A percentile compares a stretch with the other conserved stretches of the same genome.
These are phyloP conservation scores for Selene dorsalis DNA, from an alignment of 2,797 vertebrate genomes.

Conservation along the genomic window DNA sequence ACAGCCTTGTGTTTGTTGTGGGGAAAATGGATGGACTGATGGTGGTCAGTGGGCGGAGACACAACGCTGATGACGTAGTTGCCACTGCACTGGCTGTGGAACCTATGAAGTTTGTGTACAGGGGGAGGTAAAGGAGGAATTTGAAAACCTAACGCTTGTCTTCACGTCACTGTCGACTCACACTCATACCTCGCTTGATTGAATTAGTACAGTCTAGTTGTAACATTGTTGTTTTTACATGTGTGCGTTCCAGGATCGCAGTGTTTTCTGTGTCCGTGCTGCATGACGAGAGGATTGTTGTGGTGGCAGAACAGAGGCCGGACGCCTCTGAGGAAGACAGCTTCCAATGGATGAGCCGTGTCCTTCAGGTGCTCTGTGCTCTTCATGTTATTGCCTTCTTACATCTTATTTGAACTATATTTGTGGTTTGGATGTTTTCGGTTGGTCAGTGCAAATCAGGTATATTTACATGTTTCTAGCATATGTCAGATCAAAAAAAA, in stretches of 20 bases:
- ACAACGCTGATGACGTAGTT: constrained; percentile 94
- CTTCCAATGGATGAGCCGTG: constrained; percentile 99
- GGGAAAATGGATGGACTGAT: constrained; percentile 96
- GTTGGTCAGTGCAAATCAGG: background rate
- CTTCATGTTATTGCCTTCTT: background rate
- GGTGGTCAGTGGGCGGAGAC: constrained; percentile 91
- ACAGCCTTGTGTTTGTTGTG: constrained; percentile 92
- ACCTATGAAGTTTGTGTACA: constrained; percentile 99
- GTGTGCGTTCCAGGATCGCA: constrained; percentile 88
- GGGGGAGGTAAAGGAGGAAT: constrained; percentile 88
- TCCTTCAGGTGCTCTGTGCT: constrained; percentile 87
- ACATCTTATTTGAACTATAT: background rate
- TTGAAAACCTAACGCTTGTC: background rate
- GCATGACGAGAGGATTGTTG: constrained; percentile 94
- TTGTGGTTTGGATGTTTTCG: background rate
- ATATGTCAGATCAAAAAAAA: background rate
- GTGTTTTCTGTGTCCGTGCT: constrained; percentile 96
- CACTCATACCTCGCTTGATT: background rate
- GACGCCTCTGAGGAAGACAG: constrained; percentile 97
- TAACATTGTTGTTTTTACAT: constrained; percentile 7
- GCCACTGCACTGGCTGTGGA: constrained; percentile 95
- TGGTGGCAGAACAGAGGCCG: constrained; percentile 96
- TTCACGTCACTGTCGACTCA: background rate
- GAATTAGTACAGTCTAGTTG: no score
- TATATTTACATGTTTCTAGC: background rate